phyloP scores from a whole-genome alignment of 2,113 vertebrate genomes.

The Capreolus pygargus region DNA sequence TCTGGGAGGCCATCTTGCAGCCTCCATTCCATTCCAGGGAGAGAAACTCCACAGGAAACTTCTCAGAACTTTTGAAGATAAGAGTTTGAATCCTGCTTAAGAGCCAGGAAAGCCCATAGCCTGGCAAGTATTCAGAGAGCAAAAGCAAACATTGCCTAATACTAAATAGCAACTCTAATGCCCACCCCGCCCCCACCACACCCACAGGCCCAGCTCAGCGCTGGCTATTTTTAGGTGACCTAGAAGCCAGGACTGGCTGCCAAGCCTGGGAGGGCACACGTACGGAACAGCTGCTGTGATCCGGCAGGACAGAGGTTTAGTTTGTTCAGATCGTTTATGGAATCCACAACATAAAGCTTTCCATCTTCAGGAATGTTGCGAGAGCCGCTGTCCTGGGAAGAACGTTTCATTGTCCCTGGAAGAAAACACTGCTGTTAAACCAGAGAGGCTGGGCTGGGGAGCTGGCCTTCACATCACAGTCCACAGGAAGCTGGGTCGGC shows the following conservation, averaged over 20 bases:
- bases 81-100: background rate
- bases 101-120: background rate
- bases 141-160: background rate
- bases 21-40: background rate
- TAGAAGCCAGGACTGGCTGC: background rate
- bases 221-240: background rate
- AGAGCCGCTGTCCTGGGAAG: slow-evolving; percentile 70
- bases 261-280: background rate
- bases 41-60: background rate
- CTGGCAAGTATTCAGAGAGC: background rate
- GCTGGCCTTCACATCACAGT: background rate
- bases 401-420: slow-evolving; percentile 80
- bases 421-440: background rate
- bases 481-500: background rate
- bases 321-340: slow-evolving; percentile 86
- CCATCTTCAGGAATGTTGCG: slow-evolving; percentile 69
- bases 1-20: background rate
- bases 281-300: slow-evolving; percentile 69
- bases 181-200: background rate
- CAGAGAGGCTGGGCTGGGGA: background rate
- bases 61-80: background rate
- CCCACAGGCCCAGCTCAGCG: background rate
- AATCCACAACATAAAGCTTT: slow-evolving; percentile 85
- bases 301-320: slow-evolving; percentile 76
- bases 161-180: background rate